Evolutionary conservation across 2,797 vertebrate species (phyloP), one percentile per base, ranked within the genome.

Genomic region (Squalus acanthias): DNA sequence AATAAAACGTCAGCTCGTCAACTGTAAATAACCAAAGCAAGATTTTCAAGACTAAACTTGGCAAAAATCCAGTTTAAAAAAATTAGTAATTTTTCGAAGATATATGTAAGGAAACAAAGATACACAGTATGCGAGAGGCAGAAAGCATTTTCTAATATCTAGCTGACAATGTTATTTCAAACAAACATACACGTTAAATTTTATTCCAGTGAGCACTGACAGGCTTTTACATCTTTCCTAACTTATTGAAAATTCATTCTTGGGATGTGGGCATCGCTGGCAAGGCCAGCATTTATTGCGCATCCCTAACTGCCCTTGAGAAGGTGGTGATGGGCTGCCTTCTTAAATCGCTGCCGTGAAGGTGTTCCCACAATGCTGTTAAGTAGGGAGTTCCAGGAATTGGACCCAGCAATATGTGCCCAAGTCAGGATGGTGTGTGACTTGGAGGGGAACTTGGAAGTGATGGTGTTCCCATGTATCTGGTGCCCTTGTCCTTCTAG

Each of bases 11-110:
- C 91, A 69, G 63, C 91, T 69, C 63, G 69, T 93, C 91, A 93
- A 93, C 91, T 24, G 91, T 93, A 93, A 93, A 93, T 93, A 93
- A 93, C 91, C 91, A 93, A 93, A 69, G 63, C 20, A 67, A 93
- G n/a, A 46, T 69, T 93, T 39, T 69, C 63, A 93, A 69, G 39
- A 46, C 63, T 17, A 67, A 69, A 69, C 65, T 46, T 93, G 91
- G 91, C 91, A 93, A 93, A 69, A 67, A 24, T 46, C 91, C 91
- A 93, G 39, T 65, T 79, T n/a, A 7, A 7, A 65, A 92, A 93
- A 93, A 93, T 93, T 67, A 60, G 22, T 67, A 46, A 67, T 67
- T 93, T 46, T 93, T 39, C 91, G 20, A 93, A 93, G 65, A 93
- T 39, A 39, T n/a, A 67, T 46, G 91, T 10, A 93, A 67, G 8